Evolutionary conservation across 2,888 invertebrate species (phyloP).

Genomic region (Pyrrhosoma nymphula): DNA sequence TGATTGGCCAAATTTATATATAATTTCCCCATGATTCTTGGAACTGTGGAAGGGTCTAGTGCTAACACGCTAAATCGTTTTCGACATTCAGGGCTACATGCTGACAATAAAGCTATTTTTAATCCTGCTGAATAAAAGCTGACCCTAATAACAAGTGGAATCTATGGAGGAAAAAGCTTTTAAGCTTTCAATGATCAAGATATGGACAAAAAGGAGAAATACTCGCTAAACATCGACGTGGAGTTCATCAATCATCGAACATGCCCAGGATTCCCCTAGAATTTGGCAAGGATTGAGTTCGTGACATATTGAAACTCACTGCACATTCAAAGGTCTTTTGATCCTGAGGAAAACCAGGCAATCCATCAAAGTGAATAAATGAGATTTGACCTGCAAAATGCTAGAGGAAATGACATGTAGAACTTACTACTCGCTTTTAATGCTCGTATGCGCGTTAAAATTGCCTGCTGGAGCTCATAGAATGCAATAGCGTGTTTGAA

Average conservation of each 20-base stretch:
- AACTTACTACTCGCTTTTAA: neutral
- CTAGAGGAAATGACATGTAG: neutral
- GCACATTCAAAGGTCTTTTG: neutral
- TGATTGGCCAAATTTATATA: too few relatives aligned
- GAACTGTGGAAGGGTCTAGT: neutral
- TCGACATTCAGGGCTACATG: neutral
- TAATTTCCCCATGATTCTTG: too few relatives aligned
- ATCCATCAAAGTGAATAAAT: neutral
- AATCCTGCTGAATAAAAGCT: neutral
- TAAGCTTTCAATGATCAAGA: constrained; percentile 3
- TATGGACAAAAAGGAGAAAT: neutral
- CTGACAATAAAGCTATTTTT: neutral
- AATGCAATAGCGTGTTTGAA: too few relatives aligned
- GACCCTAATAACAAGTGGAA: neutral
- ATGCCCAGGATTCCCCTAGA: neutral
- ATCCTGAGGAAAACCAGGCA: constrained; percentile 10
- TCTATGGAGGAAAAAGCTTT: constrained; percentile 6
- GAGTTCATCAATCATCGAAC: neutral
- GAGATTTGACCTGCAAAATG: neutral
- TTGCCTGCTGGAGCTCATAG: too few relatives aligned
- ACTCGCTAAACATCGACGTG: neutral
- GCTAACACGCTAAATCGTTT: neutral
- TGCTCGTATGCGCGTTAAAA: neutral
- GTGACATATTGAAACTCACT: constrained; percentile 34
- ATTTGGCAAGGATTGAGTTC: constrained; percentile 22